phyloP scores from a whole-genome alignment of 2,113 vertebrate species.

The Beaufortia kweichowensis region DNA sequence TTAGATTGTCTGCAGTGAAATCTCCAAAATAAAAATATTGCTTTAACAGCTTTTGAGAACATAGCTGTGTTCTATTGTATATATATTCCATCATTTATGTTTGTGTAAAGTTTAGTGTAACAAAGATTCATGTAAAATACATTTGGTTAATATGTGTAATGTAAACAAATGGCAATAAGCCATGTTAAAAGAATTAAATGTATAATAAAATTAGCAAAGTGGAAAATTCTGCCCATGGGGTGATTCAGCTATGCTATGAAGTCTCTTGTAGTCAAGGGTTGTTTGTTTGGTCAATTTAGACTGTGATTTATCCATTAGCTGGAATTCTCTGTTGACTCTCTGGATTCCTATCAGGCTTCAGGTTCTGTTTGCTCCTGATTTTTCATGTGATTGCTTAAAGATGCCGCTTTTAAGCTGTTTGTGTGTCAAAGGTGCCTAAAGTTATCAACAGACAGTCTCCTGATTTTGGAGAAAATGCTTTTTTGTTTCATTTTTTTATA shows the following conservation, averaged over 20 bases:
- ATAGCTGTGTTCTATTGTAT: no score
- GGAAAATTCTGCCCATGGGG: conserved; percentile 50
- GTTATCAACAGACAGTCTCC: neutral
- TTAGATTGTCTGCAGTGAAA: no score
- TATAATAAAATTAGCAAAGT: conserved; percentile 1
- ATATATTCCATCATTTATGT: no score
- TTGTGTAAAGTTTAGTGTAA: no score
- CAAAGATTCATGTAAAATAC: no score
- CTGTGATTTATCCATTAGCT: conserved; percentile 87
- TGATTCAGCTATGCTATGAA: conserved; percentile 77
- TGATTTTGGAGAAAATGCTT: neutral
- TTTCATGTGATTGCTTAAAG: conserved; percentile 78
- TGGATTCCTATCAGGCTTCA: conserved; percentile 83
- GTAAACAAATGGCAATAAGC: neutral
- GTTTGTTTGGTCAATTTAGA: conserved; percentile 84
- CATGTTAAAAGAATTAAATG: neutral
- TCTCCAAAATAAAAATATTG: no score
- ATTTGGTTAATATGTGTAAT: no score
- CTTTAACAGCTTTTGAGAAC: no score
- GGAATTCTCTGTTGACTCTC: conserved; percentile 84
- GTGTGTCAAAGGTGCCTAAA: conserved; percentile 14
- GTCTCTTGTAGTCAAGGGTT: conserved; percentile 80
- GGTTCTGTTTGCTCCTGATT: conserved; percentile 82
- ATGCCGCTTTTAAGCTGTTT: conserved; percentile 54
- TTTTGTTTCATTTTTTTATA: neutral